Base-by-base conservation (phyloP, 1,140 invertebrate species). In the Spodoptera frugiperda region DNA sequence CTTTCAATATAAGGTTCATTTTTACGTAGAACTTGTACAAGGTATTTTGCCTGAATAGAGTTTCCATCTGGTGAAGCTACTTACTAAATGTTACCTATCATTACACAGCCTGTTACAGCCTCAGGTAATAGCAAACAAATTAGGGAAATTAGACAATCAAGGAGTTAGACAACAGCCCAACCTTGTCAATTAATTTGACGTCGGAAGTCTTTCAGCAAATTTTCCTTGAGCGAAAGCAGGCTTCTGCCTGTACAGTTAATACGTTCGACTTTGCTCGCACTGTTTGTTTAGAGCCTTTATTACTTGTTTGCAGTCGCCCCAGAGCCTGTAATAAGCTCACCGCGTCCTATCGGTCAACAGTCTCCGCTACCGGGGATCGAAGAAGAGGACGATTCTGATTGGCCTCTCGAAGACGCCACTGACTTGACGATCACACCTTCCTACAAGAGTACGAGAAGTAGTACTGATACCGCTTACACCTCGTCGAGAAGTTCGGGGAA, bases 301-400 rank as follows among this genome's bases (percentile, higher is more conserved):
- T 89, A 57, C 77, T 92, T 86, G 81, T 86, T 93, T 86, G 63
- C 93, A 94, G 90, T 93, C 83, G 87, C 87, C 77, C 89, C 89
- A 55, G 90, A 91, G 80, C 91, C 90, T 73, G 85, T 92, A 84
- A 89, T 93, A 87, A 94, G 82, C 79, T 94, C 94, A 65, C 94
- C 93, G 25, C 91, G 89, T 79, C 93, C 93, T n/a, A 88, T 94
- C 80, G 93, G 91, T 76, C 94, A 94, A 82, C 94, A 94, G 78
- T 95, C 95, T 8, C 95, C 95, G 44, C 82, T 95, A 57, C 95
- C 95, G 1, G 95, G 95, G 63, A 95, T 95, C 70, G 95, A 95
- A 82, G 95, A 95, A 83, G 95, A 95, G 79, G 95, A 95, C 84
- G 94, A 95, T 80, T 94, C 93, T 61, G 95, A 95, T 76, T 94